A percentile compares a stretch with the other conserved stretches of the same genome.
Evolutionary conservation across 2,888 invertebrate genomes (phyloP).

Genomic region (Drosophila atroscutellata): DNA sequence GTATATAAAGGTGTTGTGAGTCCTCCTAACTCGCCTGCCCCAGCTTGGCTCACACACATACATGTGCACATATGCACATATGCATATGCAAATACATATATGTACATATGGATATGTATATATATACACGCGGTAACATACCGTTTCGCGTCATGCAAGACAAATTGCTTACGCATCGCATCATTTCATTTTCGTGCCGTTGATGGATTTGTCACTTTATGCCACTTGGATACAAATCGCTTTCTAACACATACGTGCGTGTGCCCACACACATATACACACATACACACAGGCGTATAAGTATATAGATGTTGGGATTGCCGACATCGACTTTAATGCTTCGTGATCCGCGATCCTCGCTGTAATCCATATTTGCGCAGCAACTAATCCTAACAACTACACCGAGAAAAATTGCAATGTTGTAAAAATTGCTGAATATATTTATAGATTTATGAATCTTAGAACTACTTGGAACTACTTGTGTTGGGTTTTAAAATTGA

Average conservation of each 20-base stretch:
- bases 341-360: not conserved
- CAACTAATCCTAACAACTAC: not conserved
- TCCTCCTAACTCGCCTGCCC: conserved; percentile 3
- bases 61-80: not conserved
- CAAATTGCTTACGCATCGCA: conserved; percentile 69
- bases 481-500: not conserved
- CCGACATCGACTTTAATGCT: not conserved
- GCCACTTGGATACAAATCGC: conserved; percentile 42
- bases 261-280: not conserved
- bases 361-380: no score
- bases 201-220: conserved; percentile 74
- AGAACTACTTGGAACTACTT: not conserved
- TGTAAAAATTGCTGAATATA: not conserved
- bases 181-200: conserved; percentile 64
- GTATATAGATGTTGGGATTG: not conserved
- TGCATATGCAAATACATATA: not conserved
- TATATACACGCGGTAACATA: conserved; percentile 9
- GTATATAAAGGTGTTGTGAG: not conserved
- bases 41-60: no score
- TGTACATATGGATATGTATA: not conserved
- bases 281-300: no score
- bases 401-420: not conserved
- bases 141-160: conserved; percentile 57
- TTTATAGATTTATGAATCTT: not conserved
- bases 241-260: conserved; percentile 1